These are phyloP conservation scores for Lytechinus pictus DNA, from an alignment of 35 echinoderm and acorn worm genomes.

Conservation along the genomic window DNA sequence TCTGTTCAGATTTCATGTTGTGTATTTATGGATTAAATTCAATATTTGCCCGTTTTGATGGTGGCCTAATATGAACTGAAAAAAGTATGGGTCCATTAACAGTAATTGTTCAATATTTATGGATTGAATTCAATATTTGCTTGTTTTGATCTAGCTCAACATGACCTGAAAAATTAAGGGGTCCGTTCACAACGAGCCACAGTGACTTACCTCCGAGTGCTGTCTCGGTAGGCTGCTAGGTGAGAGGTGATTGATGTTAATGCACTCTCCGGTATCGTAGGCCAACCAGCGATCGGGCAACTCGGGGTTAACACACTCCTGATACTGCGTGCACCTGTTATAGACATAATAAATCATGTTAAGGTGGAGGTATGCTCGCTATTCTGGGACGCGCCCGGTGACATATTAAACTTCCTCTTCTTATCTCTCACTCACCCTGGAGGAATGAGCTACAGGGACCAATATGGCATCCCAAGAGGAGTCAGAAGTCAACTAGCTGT, in stretches of 20 bases:
- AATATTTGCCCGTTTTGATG: not conserved
- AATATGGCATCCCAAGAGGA: not conserved
- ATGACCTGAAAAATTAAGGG: not conserved
- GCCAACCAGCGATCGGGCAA: slow-evolving; percentile 1
- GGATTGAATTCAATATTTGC: not conserved
- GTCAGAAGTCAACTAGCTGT: not conserved
- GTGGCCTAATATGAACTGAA: not conserved
- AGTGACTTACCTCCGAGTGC: not conserved
- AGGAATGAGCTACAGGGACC: not conserved
- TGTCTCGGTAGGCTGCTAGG: slow-evolving; percentile 2
- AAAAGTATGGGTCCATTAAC: not conserved
- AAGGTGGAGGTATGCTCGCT: not conserved
- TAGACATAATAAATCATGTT: slow-evolving; percentile 30
- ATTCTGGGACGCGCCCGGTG: not conserved
- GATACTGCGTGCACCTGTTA: slow-evolving; percentile 35
- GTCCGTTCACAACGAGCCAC: not conserved
- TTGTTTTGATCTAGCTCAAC: not conserved
- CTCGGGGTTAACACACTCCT: slow-evolving; percentile 17
- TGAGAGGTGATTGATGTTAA: slow-evolving; percentile 7
- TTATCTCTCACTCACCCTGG: slow-evolving; percentile 21
- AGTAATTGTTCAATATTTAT: not conserved
- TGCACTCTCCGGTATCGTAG: slow-evolving; percentile 37
- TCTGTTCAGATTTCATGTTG: no score
- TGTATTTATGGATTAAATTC: not conserved
- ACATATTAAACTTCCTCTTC: not conserved